phyloP scores from a whole-genome alignment of 2,113 vertebrate genomes.

The Dasyornis broadbenti region DNA sequence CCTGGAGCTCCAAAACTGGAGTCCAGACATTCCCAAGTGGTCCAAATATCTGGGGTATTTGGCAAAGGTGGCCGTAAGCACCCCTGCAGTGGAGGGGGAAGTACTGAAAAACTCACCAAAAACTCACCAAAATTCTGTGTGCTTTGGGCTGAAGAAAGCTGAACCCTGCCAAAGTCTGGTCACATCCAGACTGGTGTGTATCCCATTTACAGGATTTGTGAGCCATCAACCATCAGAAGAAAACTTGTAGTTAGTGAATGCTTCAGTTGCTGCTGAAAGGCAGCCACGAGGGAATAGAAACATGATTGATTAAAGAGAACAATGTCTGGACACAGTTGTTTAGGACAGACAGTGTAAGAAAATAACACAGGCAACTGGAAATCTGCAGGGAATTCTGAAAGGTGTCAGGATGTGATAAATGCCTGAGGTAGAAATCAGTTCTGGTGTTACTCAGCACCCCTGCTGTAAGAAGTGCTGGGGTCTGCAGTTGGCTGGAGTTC shows the following conservation, averaged over 20 bases:
- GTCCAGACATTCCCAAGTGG: background rate
- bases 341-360: background rate
- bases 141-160: background rate
- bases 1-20: background rate
- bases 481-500: background rate
- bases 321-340: background rate
- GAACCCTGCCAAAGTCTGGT: background rate
- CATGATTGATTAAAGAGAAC: background rate
- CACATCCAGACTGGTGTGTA: accelerated
- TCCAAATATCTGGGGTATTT: background rate
- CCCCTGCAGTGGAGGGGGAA: background rate
- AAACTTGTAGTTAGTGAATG: background rate
- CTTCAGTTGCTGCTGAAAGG: background rate
- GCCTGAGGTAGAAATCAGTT: background rate
- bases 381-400: background rate
- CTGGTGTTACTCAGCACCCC: background rate
- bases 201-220: background rate
- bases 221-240: background rate
- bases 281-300: background rate
- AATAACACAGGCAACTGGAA: background rate
- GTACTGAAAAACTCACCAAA: background rate
- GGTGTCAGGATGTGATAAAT: background rate
- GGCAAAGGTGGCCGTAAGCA: background rate
- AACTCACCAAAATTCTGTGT: background rate
- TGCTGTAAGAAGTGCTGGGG: background rate